These are phyloP conservation scores for Limnephilus auricula DNA, from an alignment of 2,888 invertebrate species.

Conservation along the genomic window DNA sequence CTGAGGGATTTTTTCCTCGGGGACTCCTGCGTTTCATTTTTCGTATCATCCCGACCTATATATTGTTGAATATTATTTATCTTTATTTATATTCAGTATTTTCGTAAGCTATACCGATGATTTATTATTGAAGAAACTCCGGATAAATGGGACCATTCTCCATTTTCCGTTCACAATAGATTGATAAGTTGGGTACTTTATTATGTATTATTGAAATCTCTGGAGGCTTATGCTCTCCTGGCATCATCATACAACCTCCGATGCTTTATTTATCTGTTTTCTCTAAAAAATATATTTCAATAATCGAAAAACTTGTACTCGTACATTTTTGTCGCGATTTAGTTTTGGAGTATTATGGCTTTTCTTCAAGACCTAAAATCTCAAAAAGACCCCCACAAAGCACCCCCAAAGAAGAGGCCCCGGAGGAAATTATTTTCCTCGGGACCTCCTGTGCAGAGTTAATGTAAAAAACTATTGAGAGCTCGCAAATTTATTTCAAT, in stretches of 20 bases:
- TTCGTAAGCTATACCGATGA: background rate
- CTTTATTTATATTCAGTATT: background rate
- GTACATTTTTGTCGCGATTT: too few relatives aligned
- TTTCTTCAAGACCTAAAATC: too few relatives aligned
- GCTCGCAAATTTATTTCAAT: too few relatives aligned
- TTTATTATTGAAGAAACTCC: background rate
- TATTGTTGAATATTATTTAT: background rate
- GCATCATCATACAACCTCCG: background rate
- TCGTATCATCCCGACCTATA: background rate
- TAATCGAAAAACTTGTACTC: background rate
- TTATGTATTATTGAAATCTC: background rate
- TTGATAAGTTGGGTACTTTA: slow-evolving; percentile 22
- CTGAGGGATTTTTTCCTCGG: too few relatives aligned
- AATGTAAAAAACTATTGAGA: too few relatives aligned
- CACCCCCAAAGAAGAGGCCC: too few relatives aligned
- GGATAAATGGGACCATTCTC: background rate
- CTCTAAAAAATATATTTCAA: background rate
- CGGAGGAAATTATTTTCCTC: too few relatives aligned
- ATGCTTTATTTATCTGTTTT: background rate
- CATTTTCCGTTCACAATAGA: background rate
- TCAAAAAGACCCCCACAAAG: too few relatives aligned
- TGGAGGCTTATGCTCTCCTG: background rate
- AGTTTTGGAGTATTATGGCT: too few relatives aligned
- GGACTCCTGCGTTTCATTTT: too few relatives aligned
- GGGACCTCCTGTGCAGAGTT: too few relatives aligned